Conservation (phyloP, 1,140 invertebrate species). For the Drosophila orena region DNA sequence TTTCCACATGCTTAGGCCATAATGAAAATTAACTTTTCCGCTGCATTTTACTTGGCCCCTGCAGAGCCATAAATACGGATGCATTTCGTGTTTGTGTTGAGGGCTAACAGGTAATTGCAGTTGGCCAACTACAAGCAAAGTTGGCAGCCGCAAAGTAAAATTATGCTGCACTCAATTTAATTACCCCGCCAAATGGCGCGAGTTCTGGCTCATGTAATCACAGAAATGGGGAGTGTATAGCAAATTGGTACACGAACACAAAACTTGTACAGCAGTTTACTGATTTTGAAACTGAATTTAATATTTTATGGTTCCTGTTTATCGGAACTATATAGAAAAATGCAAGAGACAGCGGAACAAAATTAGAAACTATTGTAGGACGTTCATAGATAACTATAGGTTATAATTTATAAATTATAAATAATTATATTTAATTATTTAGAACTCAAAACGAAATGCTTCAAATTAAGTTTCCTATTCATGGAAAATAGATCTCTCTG, state of each 20-base stretch:
- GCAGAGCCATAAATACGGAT: slow-evolving; percentile 65
- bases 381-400: too few relatives aligned
- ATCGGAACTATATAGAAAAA: neutral
- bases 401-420: too few relatives aligned
- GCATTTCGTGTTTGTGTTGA: slow-evolving; percentile 52
- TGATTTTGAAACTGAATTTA: neutral
- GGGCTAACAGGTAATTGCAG: slow-evolving; percentile 72
- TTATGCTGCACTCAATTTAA: slow-evolving; percentile 80
- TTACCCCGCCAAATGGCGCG: slow-evolving; percentile 61
- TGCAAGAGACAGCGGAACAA: too few relatives aligned
- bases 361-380: too few relatives aligned
- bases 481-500: slow-evolving; percentile 4
- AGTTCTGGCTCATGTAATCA: slow-evolving; percentile 33
- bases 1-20: slow-evolving; percentile 46
- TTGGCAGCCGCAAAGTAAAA: slow-evolving; percentile 60
- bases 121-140: slow-evolving; percentile 56
- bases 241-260: neutral
- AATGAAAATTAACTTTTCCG: slow-evolving; percentile 78
- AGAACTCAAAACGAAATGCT: too few relatives aligned
- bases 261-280: neutral
- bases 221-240: slow-evolving; percentile 4
- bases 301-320: neutral
- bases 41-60: slow-evolving; percentile 51
- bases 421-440: too few relatives aligned
- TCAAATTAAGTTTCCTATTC: neutral